These are phyloP conservation scores for pig (Sus scrofa) DNA, from an alignment of 2,113 vertebrate genomes.

Conservation along the genomic window T2T-Sscrofa CM000823.6:64232001-64232500, in stretches of 20 bases:
- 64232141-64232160: neutral
- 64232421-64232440: rapidly evolving
- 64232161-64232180: neutral
- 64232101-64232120: neutral
- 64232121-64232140: neutral
- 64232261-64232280: neutral
- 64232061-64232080: neutral
- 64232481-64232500: neutral
- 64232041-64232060: neutral
- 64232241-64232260: conserved; percentile 51
- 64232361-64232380: neutral
- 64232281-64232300: conserved; percentile 38
- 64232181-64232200: neutral
- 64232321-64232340: neutral
- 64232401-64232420: neutral
- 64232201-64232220: neutral
- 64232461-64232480: neutral
- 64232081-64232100: no score
- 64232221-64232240: neutral
- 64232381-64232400: neutral
- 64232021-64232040: neutral
- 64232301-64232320: neutral
- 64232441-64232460: rapidly evolving
- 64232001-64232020: neutral
- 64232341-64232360: conserved; percentile 54